These are phyloP conservation scores for Otolemur crassicaudatus DNA, from an alignment of 2,797 vertebrate genomes.

Conservation along the genomic window DNA sequence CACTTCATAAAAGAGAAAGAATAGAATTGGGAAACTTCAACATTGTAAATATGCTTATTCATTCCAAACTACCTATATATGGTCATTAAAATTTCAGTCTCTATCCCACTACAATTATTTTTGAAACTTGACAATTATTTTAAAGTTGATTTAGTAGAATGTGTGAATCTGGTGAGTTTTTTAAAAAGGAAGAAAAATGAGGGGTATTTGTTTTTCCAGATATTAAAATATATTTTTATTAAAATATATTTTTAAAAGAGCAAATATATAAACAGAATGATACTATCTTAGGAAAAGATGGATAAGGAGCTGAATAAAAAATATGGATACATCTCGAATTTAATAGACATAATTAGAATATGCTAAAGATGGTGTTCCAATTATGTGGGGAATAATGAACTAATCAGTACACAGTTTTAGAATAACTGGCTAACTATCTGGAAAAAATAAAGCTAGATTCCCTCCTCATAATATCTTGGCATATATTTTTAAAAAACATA, in stretches of 20 bases:
- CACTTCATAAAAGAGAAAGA: background rate
- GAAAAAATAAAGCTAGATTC: constrained; percentile 55
- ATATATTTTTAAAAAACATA: background rate
- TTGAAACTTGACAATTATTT: constrained; percentile 44
- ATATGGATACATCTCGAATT: background rate
- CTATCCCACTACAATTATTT: background rate
- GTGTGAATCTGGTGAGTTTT: background rate
- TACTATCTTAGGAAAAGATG: background rate
- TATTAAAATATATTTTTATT: background rate
- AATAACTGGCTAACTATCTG: constrained; percentile 29
- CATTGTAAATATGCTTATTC: background rate
- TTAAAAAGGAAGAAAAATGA: background rate
- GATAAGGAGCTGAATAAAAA: background rate
- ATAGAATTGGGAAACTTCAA: background rate
- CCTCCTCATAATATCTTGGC: background rate
- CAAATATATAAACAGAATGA: background rate
- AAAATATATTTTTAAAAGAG: constrained; percentile 5
- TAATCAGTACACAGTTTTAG: background rate
- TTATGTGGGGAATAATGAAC: background rate
- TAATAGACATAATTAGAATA: background rate
- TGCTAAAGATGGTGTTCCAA: background rate
- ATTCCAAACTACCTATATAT: background rate
- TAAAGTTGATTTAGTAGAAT: background rate
- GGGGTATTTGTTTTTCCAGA: background rate
- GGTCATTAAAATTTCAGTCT: background rate